Evolutionary conservation across 2,113 vertebrate species (phyloP).

Genomic region (Furnarius figulus): DNA sequence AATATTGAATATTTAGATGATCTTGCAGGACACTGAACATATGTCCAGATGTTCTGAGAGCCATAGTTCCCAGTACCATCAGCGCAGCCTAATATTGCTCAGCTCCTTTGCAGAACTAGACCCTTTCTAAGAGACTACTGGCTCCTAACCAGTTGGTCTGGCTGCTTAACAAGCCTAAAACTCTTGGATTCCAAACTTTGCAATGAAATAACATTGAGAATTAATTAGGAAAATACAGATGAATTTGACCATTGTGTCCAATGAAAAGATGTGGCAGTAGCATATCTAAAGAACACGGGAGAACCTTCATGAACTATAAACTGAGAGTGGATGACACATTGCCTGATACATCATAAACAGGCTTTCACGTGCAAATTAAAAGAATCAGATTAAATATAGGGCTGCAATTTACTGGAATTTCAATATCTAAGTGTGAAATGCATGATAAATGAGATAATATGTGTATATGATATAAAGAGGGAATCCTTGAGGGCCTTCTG

Average conservation of each 20-base stretch:
- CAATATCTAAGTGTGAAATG: neutral
- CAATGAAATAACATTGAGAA: neutral
- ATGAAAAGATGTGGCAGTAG: neutral
- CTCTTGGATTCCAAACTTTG: neutral
- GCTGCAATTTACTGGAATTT: neutral
- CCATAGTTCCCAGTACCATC: neutral
- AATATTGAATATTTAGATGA: neutral
- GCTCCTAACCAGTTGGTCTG: neutral
- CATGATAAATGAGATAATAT: neutral
- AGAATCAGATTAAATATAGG: neutral
- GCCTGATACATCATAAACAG: neutral
- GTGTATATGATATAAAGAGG: neutral
- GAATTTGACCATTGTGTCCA: neutral
- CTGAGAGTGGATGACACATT: neutral
- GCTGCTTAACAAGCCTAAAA: neutral
- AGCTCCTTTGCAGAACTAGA: neutral
- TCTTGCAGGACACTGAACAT: neutral
- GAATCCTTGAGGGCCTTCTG: neutral
- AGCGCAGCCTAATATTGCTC: neutral
- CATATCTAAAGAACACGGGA: neutral
- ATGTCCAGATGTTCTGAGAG: neutral
- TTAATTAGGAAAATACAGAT: neutral
- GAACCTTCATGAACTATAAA: neutral
- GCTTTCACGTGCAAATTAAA: neutral
- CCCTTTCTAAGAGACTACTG: neutral